A percentile compares a stretch with the other conserved stretches of the same genome.
Conservation (phyloP, 2,888 invertebrate genomes). For the Rhingia campestris region DNA sequence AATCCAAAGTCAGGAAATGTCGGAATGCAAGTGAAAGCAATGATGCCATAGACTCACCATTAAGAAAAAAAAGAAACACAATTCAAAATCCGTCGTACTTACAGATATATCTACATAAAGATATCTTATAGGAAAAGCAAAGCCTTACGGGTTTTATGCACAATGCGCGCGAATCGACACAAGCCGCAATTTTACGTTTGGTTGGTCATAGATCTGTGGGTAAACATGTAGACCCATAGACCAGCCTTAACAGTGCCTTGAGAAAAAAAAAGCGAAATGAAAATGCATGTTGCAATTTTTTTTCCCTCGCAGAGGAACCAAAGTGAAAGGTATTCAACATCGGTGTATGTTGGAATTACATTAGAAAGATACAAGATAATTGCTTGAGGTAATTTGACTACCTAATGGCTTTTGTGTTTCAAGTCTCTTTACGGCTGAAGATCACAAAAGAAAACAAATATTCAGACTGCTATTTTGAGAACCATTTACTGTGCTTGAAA, state of each 20-base stretch:
- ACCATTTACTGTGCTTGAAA: too few species aligned
- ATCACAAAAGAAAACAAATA: too few species aligned
- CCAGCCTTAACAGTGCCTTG: too few species aligned
- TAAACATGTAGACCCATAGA: neutral
- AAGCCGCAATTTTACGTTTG: constrained; percentile 4
- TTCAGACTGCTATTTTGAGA: too few species aligned
- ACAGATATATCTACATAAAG: neutral
- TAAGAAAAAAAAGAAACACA: neutral
- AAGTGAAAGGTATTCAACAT: constrained; percentile 21
- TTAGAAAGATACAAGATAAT: too few species aligned
- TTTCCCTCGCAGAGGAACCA: too few species aligned
- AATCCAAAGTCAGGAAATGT: neutral
- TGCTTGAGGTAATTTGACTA: too few species aligned
- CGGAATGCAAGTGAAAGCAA: constrained; percentile 26
- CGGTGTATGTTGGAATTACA: too few species aligned
- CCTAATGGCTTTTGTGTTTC: too few species aligned
- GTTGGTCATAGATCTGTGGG: neutral
- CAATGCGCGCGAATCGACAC: neutral
- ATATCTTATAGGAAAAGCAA: neutral
- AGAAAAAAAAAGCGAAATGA: neutral
- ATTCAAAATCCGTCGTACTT: neutral
- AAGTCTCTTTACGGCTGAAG: too few species aligned
- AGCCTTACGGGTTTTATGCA: neutral
- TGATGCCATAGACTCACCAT: constrained; percentile 3
- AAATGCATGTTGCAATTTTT: constrained; percentile 8